Percentiles rank a stretch among this genome's conserved stretches.
Evolutionary conservation across 2,797 vertebrate genomes (phyloP).

Genomic region (Buceros bicornis): DNA sequence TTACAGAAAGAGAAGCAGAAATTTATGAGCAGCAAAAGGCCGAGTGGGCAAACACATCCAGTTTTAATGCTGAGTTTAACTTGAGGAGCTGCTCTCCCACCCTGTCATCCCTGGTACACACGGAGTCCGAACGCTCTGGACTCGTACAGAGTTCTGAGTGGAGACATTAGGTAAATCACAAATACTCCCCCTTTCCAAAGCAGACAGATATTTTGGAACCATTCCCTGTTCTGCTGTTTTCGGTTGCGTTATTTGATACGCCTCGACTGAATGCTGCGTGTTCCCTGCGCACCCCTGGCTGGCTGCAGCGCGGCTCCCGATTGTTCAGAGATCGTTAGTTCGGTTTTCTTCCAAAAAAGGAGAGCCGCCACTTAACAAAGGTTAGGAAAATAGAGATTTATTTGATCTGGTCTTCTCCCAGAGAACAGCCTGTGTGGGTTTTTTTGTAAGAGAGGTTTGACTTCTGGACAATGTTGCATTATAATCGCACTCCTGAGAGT

Average conservation of each 20-base stretch:
- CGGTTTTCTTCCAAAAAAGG: conserved; percentile 67
- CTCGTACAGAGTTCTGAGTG: neutral
- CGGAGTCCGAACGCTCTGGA: neutral
- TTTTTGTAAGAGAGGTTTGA: conserved; percentile 55
- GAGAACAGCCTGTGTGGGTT: conserved; percentile 46
- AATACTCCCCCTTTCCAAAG: neutral
- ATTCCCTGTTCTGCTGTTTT: neutral
- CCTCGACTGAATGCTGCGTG: neutral
- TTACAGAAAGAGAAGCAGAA: neutral
- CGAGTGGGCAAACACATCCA: neutral
- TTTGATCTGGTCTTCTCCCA: conserved; percentile 72
- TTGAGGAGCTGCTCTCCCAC: neutral
- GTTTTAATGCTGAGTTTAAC: conserved; percentile 11
- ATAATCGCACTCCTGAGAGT: conserved; percentile 77
- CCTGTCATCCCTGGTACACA: neutral
- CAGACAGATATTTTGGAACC: conserved; percentile 48
- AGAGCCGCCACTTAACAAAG: conserved; percentile 62
- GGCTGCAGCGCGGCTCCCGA: neutral
- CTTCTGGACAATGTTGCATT: conserved; percentile 80
- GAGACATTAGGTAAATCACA: conserved; percentile 59
- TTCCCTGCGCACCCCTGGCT: neutral
- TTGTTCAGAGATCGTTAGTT: neutral
- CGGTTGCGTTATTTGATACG: neutral
- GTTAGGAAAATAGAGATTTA: conserved; percentile 69
- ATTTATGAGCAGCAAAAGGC: conserved; percentile 15